phyloP scores from a whole-genome alignment of 2,888 invertebrate genomes.

The Drosophila pegasa region DNA sequence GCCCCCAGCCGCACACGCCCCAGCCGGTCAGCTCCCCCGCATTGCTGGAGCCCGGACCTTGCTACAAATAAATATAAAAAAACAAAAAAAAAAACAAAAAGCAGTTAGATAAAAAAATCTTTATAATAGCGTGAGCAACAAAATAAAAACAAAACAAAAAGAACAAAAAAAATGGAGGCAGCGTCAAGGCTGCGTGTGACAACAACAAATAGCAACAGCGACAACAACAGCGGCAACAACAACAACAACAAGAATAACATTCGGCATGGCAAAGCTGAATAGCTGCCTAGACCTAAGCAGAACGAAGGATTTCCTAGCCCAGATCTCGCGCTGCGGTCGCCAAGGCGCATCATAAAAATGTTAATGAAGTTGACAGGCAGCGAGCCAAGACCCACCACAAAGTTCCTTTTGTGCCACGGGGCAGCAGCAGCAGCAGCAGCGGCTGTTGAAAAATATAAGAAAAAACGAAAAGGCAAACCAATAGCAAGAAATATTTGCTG shows the following conservation, averaged over 20 bases:
- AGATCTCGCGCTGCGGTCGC: conserved; percentile 72
- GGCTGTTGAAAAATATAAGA: no score
- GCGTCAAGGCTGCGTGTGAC: conserved; percentile 72
- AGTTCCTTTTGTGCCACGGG: conserved; percentile 41
- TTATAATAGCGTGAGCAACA: conserved; percentile 65
- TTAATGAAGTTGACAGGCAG: conserved; percentile 74
- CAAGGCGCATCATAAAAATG: conserved; percentile 79
- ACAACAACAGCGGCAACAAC: conserved; percentile 45
- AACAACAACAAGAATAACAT: conserved; percentile 48
- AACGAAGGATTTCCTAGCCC: conserved; percentile 46
- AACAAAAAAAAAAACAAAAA: conserved; percentile 52
- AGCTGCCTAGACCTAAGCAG: conserved; percentile 31
- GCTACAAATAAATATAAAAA: conserved; percentile 53
- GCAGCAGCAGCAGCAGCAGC: conserved; percentile 18
- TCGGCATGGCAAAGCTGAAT: conserved; percentile 59
- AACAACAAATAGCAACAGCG: conserved; percentile 55
- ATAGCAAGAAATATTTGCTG: conserved; percentile 68
- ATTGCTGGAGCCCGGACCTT: conserved; percentile 20
- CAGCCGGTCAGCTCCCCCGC: conserved; percentile 4
- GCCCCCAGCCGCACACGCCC: neutral
- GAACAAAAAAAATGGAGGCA: conserved; percentile 29
- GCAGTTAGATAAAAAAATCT: conserved; percentile 78
- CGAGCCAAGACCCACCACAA: conserved; percentile 48
- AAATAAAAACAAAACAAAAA: conserved; percentile 20
- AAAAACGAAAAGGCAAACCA: conserved; percentile 55